Conservation (phyloP, 2,888 invertebrate species). For the Dexiosoma caninum region DNA sequence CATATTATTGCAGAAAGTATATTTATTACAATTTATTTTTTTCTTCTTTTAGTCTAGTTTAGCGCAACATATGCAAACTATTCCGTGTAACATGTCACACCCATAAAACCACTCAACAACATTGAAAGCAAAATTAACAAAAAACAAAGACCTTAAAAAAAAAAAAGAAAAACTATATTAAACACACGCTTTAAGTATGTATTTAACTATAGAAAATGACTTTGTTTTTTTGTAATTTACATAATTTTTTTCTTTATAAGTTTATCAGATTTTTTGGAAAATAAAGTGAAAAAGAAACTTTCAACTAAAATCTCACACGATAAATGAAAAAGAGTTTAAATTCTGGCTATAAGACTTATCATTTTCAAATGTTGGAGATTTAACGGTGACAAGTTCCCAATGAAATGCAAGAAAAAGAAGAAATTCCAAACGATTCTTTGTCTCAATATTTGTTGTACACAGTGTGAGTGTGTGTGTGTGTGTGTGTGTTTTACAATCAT, state of each 20-base stretch:
- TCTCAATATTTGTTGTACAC: not conserved
- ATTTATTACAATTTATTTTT: not conserved
- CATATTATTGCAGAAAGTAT: conserved; percentile 31
- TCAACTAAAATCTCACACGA: not conserved
- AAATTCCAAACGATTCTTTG: not conserved
- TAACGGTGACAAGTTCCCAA: conserved; percentile 55
- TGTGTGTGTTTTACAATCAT: conserved; percentile 47
- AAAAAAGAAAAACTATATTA: not conserved
- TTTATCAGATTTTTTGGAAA: conserved; percentile 56
- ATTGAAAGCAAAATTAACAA: conserved; percentile 18
- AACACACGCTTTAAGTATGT: conserved; percentile 39
- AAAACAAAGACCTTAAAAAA: not conserved
- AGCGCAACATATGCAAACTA: conserved; percentile 72
- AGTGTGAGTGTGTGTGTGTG: too few species aligned
- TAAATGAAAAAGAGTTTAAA: conserved; percentile 13
- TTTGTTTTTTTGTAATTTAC: conserved; percentile 17
- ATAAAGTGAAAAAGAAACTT: not conserved
- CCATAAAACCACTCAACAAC: conserved; percentile 59
- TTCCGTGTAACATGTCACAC: conserved; percentile 75
- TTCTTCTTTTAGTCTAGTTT: conserved; percentile 12
- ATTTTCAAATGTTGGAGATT: conserved; percentile 50
- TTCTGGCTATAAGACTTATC: conserved; percentile 42
- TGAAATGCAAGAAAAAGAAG: not conserved
- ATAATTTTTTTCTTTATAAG: conserved; percentile 30
- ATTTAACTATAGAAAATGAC: conserved; percentile 4